phyloP scores from a whole-genome alignment of 1,140 invertebrate species.

The Rhizoglyphus robini region DNA sequence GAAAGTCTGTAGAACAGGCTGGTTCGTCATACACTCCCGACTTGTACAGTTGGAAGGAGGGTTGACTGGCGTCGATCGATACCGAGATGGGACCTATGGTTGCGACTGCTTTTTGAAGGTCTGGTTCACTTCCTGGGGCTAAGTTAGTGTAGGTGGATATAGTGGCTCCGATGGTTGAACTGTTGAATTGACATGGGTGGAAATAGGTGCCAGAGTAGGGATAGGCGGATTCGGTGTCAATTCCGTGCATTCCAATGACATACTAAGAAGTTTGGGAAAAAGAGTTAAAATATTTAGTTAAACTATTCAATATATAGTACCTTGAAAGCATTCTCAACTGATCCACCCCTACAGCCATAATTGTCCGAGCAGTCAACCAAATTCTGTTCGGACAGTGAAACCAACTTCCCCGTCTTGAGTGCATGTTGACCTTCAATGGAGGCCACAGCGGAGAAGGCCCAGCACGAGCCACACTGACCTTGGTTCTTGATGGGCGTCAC shows the following conservation, averaged over 20 bases:
- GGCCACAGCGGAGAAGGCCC: constrained; percentile 30
- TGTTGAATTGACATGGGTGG: constrained; percentile 26
- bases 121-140: not conserved
- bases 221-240: constrained; percentile 23
- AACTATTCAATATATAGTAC: too few species aligned
- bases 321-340: constrained; percentile 78
- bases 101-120: constrained; percentile 16
- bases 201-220: constrained; percentile 29
- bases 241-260: constrained; percentile 23
- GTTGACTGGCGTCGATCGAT: constrained; percentile 17
- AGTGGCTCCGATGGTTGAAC: constrained; percentile 7
- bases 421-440: constrained; percentile 23
- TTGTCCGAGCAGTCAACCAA: constrained; percentile 93
- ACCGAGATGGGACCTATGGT: constrained; percentile 19
- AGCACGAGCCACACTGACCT: constrained; percentile 25
- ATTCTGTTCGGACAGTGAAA: constrained; percentile 91
- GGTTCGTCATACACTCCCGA: constrained; percentile 19
- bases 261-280: constrained; percentile 52
- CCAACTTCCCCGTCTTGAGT: constrained; percentile 46
- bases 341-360: constrained; percentile 81
- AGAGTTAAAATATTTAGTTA: too few species aligned
- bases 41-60: constrained; percentile 6
- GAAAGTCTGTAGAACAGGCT: not conserved
- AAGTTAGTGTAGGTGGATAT: not conserved
- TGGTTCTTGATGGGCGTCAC: constrained; percentile 39